phyloP scores from a whole-genome alignment of 2,113 vertebrate species.

The Glaucidium brasilianum region DNA sequence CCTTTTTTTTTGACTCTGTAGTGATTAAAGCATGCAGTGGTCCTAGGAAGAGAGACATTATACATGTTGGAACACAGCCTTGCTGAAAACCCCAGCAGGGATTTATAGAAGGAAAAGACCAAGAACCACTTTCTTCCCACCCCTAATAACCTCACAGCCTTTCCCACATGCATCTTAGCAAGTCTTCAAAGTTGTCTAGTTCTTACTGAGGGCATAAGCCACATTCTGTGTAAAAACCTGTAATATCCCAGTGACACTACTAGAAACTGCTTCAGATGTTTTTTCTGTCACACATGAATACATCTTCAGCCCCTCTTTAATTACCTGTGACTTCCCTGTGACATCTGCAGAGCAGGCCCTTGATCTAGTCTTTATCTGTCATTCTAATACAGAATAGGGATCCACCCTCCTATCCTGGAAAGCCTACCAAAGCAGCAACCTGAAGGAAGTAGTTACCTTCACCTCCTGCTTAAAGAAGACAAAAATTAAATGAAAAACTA shows the following conservation, averaged over 20 bases:
- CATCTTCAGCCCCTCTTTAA: background rate
- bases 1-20: background rate
- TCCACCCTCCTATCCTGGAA: background rate
- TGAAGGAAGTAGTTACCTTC: background rate
- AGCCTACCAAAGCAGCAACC: background rate
- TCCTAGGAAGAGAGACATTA: background rate
- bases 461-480: background rate
- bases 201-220: background rate
- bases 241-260: background rate
- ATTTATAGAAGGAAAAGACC: background rate
- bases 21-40: background rate
- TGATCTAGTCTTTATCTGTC: background rate
- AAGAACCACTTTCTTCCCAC: background rate
- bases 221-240: background rate
- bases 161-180: background rate
- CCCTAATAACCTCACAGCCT: background rate
- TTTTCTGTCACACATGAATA: background rate
- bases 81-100: background rate
- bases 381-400: background rate
- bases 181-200: background rate
- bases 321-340: background rate
- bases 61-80: background rate
- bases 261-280: background rate
- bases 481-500: conserved; percentile 34
- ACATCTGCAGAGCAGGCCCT: background rate